A percentile compares a stretch with the other conserved stretches of the same genome.
Conservation (phyloP, 2,797 vertebrate species). For the Denticeps clupeoides region DNA sequence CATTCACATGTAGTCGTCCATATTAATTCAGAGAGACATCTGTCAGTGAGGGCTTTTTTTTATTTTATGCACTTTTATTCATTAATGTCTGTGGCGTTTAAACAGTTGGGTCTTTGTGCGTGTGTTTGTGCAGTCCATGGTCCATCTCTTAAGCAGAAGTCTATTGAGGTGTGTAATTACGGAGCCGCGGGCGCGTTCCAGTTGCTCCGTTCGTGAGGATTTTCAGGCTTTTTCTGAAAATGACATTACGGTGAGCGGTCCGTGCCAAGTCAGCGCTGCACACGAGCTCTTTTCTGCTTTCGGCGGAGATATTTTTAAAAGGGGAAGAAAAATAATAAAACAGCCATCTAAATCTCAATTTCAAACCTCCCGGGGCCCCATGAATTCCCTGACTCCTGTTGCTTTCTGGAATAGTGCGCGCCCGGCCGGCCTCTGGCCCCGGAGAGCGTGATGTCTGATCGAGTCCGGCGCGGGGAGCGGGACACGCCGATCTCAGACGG, state of each 20-base stretch:
- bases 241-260: slow-evolving; percentile 59
- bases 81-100: no score
- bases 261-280: slow-evolving; percentile 59
- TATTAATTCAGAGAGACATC: no score
- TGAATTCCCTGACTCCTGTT: neutral
- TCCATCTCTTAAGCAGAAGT: slow-evolving; percentile 28
- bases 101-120: no score
- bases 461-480: slow-evolving; percentile 18
- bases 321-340: slow-evolving; percentile 20
- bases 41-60: no score
- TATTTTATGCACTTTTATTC: no score
- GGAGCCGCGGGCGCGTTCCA: neutral
- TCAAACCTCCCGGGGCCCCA: neutral
- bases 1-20: no score
- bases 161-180: slow-evolving; percentile 57
- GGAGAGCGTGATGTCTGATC: slow-evolving; percentile 37
- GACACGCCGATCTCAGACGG: slow-evolving; percentile 40
- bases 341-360: neutral
- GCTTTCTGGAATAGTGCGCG: slow-evolving; percentile 15
- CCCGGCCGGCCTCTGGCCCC: slow-evolving; percentile 15
- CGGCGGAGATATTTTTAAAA: slow-evolving; percentile 61
- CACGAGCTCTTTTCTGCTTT: slow-evolving; percentile 42
- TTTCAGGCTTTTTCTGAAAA: slow-evolving; percentile 60
- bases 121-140: no score
- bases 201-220: neutral